Evolutionary conservation across 2,888 invertebrate species (phyloP).

Genomic region (Pyrocoelia pectoralis): DNA sequence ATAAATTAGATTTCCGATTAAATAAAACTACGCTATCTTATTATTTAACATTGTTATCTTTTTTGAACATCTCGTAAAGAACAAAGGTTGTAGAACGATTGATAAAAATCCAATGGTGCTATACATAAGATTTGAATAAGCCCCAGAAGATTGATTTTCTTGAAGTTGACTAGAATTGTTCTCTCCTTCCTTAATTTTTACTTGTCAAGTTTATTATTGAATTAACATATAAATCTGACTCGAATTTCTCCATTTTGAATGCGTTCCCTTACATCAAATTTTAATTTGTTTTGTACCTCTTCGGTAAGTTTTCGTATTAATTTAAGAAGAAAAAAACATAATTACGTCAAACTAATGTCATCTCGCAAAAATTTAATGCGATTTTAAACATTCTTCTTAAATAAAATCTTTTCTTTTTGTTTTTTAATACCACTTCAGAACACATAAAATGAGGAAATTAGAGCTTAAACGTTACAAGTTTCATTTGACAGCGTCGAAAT

Average conservation of each 20-base stretch:
- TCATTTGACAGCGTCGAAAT: background rate
- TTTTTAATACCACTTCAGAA: slow-evolving; percentile 1
- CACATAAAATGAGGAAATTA: background rate
- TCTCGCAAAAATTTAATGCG: background rate
- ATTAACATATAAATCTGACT: no score
- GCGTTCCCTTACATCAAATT: no score
- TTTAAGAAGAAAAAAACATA: background rate
- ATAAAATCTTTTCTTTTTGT: background rate
- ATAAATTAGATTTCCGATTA: slow-evolving; percentile 2
- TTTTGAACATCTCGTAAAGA: background rate
- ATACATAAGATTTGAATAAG: background rate
- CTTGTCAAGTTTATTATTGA: no score
- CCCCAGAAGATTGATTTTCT: background rate
- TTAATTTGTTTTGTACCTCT: no score
- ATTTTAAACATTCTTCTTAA: background rate
- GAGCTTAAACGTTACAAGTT: background rate
- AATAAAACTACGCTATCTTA: background rate
- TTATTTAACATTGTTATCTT: background rate
- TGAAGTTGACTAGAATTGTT: background rate
- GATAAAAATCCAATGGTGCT: background rate
- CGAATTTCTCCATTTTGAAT: no score
- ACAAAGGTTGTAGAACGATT: background rate
- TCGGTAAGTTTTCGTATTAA: no score
- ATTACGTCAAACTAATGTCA: background rate
- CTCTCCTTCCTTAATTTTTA: background rate